Conservation (phyloP, 2,797 vertebrate species). For the Spinibarbus caldwelli region DNA sequence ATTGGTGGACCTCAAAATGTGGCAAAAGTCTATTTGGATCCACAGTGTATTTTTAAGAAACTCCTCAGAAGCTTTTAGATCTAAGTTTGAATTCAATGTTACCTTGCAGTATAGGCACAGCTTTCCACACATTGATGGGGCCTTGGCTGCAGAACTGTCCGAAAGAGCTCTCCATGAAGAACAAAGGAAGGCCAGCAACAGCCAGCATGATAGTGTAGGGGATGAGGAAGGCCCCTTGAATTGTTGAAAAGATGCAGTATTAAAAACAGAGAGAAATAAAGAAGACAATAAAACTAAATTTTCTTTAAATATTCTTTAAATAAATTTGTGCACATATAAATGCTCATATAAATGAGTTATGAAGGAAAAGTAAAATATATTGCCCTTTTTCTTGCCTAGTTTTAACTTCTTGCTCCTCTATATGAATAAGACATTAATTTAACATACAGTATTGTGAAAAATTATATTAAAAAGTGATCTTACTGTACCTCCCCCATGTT, state of each 20-base stretch:
- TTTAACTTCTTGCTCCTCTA: neutral
- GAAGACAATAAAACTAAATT: too few species aligned
- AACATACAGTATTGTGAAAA: neutral
- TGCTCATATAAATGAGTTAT: neutral
- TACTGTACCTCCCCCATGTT: slow-evolving; percentile 89
- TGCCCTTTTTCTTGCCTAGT: neutral
- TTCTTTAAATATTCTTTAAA: neutral
- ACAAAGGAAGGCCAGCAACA: slow-evolving; percentile 76
- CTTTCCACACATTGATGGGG: slow-evolving; percentile 76
- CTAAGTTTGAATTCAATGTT: slow-evolving; percentile 1
- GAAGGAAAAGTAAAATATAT: neutral
- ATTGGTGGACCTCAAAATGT: neutral
- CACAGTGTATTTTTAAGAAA: neutral
- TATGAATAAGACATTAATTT: neutral
- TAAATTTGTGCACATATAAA: neutral
- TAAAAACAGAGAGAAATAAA: neutral
- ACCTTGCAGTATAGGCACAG: slow-evolving; percentile 79
- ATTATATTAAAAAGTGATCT: neutral
- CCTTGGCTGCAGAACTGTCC: slow-evolving; percentile 84
- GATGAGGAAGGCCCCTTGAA: slow-evolving; percentile 78
- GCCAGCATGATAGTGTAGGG: slow-evolving; percentile 78
- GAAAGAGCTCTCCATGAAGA: slow-evolving; percentile 77
- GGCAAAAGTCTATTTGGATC: neutral
- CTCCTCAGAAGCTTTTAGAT: neutral
- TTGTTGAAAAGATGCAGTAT: neutral